These are phyloP conservation scores for Aleiodes testaceus DNA, from an alignment of 2,888 invertebrate species.

Conservation along the genomic window DNA sequence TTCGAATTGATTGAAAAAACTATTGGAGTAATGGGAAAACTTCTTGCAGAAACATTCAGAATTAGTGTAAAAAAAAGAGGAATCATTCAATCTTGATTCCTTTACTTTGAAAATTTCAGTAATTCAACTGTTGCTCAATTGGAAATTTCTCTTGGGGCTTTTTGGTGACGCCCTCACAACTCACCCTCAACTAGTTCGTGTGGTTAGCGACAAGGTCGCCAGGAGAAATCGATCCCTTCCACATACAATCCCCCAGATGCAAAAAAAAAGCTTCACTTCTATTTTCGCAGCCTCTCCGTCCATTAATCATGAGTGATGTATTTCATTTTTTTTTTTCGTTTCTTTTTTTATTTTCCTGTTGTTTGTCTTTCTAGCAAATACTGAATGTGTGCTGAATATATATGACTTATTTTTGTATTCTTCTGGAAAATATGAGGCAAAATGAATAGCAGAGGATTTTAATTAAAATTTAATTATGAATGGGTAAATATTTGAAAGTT, in stretches of 20 bases:
- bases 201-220: constrained; percentile 36
- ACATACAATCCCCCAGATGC: neutral
- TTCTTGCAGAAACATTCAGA: no score
- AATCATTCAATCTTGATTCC: neutral
- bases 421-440: no score
- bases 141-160: constrained; percentile 32
- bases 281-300: neutral
- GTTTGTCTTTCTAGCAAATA: neutral
- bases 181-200: constrained; percentile 4
- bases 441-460: no score
- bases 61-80: neutral
- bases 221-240: constrained; percentile 37
- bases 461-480: no score
- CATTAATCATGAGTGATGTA: constrained; percentile 36
- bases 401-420: no score
- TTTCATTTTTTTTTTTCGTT: constrained; percentile 1
- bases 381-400: no score
- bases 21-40: no score
- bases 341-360: neutral
- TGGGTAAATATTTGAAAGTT: no score
- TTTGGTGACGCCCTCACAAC: constrained; percentile 12
- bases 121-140: constrained; percentile 39
- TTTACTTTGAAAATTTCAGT: neutral
- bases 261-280: neutral
- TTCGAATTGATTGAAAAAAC: no score